These are phyloP conservation scores for Magallana nippona DNA, from an alignment of 2,888 invertebrate genomes.

Conservation along the genomic window DNA sequence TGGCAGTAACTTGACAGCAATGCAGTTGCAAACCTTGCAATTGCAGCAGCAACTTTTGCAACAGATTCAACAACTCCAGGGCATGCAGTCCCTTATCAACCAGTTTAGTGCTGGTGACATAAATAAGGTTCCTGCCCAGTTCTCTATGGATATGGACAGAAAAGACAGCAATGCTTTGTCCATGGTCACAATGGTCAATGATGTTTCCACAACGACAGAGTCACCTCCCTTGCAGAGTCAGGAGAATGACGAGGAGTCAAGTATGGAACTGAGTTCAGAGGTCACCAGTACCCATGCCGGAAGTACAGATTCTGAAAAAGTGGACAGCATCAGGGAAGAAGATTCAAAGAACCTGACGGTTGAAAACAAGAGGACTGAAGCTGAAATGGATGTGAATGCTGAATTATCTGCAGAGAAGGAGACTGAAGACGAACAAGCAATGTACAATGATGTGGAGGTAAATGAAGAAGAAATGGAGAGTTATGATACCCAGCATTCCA, in stretches of 20 bases:
- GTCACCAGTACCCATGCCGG: slow-evolving; percentile 15
- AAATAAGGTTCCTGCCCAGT: slow-evolving; percentile 9
- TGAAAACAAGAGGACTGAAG: slow-evolving; percentile 90
- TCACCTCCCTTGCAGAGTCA: slow-evolving; percentile 35
- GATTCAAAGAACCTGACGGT: neutral
- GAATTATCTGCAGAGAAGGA: slow-evolving; percentile 15
- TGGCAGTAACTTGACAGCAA: slow-evolving; percentile 65
- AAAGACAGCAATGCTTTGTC: slow-evolving; percentile 38
- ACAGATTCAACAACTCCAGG: slow-evolving; percentile 72
- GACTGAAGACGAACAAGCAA: neutral
- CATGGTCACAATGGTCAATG: slow-evolving; percentile 51
- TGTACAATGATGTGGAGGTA: neutral
- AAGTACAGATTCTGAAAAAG: neutral
- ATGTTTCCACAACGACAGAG: slow-evolving; percentile 47
- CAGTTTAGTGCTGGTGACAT: slow-evolving; percentile 57
- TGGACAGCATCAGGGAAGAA: slow-evolving; percentile 35
- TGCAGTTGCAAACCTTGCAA: slow-evolving; percentile 71
- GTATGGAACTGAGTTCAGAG: neutral
- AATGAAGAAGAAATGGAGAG: neutral
- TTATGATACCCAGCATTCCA: neutral
- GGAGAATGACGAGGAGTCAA: slow-evolving; percentile 22
- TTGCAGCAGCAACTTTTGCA: slow-evolving; percentile 69
- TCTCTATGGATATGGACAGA: slow-evolving; percentile 15
- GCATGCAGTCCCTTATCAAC: slow-evolving; percentile 68
- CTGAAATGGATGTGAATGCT: slow-evolving; percentile 44